A percentile compares a stretch with the other conserved stretches of the same genome.
Conservation (phyloP, 2,888 invertebrate species). For the Phyto melanocephala region DNA sequence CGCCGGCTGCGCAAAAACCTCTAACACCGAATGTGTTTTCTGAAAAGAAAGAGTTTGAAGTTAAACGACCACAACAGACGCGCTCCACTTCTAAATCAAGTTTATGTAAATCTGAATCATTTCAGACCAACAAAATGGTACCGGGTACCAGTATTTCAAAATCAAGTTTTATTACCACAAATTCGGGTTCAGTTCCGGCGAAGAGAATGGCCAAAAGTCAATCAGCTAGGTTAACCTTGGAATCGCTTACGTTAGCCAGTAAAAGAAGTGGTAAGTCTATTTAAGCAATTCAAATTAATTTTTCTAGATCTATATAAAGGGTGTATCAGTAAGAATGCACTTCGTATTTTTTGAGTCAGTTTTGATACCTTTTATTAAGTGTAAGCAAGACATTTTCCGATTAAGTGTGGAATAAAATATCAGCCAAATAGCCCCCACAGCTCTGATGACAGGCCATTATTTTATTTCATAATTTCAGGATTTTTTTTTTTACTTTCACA, state of each 20-base stretch:
- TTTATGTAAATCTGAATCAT: background rate
- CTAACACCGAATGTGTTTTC: background rate
- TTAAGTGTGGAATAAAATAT: too few species aligned
- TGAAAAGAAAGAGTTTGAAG: background rate
- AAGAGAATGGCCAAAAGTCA: background rate
- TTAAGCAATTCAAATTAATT: too few species aligned
- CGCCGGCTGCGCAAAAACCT: background rate
- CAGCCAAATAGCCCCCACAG: too few species aligned
- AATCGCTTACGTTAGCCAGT: background rate
- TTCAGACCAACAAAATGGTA: background rate
- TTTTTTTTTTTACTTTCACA: too few species aligned
- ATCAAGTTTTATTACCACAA: background rate
- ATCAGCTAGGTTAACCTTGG: background rate
- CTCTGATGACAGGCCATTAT: too few species aligned
- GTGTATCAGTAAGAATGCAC: too few species aligned
- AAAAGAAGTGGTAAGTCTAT: slow-evolving; percentile 35
- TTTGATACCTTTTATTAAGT: too few species aligned
- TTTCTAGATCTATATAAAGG: too few species aligned
- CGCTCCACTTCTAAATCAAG: background rate
- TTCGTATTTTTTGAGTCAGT: too few species aligned
- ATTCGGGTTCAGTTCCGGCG: background rate
- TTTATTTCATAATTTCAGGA: too few species aligned
- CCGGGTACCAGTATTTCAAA: background rate
- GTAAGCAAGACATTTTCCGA: too few species aligned
- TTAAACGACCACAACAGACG: background rate